Evolutionary conservation across 2,888 invertebrate species (phyloP), one percentile per base, ranked within the genome.

Genomic region (Plebejus melissa): DNA sequence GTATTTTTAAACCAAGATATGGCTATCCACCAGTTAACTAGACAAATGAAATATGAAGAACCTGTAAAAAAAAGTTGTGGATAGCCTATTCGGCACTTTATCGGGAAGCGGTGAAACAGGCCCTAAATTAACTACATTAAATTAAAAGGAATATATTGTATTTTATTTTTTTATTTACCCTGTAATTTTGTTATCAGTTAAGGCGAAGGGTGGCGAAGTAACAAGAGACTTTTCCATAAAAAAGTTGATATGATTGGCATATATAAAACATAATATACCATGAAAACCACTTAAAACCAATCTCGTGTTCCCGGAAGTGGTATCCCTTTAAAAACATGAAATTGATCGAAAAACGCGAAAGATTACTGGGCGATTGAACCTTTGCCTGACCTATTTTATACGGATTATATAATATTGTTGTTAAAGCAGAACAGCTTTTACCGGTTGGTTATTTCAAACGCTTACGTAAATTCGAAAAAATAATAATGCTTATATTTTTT

Each of bases 301-400:
- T 65, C 4, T 65, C 13, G 32, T 65, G 0, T 4, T 65, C 16
- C 65, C 5, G 65, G 16, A 65, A 32, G 13, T 65, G 28, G 60
- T 60, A 60, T 36, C 65, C 65, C 65, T 36, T 36, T 65, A 13
- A 65, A 28, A 65, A 65, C 13, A 65, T 65, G 32, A 65, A 65
- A 65, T 65, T 32, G 11, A 36, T 65, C 65, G 65, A 36, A 22
- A 60, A 60, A 60, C 28, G 60, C 60, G 28, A 60, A 28, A 60
- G 60, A 60, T 60, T 58, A 58, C 22, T 58, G 22, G 28, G 28
- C 28, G 60, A 22, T 28, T 22, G 22, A 60, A 60, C 60, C 60
- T 28, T 60, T 22, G 28, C 11, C 28, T 60, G 60, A 60, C 60
- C 60, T 60, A 60, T 60, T 60, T 58, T 60, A 11, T 9, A 60